phyloP scores from a whole-genome alignment of 2,888 invertebrate species.

The Malacosoma neustria region DNA sequence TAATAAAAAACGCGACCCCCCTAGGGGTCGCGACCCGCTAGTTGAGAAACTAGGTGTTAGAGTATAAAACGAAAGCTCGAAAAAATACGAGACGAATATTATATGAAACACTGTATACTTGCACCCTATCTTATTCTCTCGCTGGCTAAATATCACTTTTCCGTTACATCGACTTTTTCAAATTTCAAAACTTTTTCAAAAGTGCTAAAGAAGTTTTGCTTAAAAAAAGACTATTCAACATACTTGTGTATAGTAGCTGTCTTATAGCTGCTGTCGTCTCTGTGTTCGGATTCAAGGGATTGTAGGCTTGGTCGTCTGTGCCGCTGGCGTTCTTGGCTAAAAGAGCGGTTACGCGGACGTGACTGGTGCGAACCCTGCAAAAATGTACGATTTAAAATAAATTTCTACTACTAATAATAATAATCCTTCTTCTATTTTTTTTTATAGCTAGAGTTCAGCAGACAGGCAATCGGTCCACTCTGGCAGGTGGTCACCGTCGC shows the following conservation, averaged over 20 bases:
- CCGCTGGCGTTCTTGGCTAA: constrained; percentile 41
- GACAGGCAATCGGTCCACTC: background rate
- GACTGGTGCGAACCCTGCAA: constrained; percentile 35
- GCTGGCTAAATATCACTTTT: no score
- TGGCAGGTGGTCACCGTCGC: background rate
- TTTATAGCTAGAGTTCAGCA: background rate
- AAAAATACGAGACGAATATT: no score
- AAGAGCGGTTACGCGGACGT: constrained; percentile 43
- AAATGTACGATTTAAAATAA: no score
- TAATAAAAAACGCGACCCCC: no score
- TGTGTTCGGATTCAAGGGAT: constrained; percentile 36
- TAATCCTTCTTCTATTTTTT: background rate
- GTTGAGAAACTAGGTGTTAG: no score
- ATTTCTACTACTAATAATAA: no score
- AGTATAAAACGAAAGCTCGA: no score
- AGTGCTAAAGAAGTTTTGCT: constrained; percentile 1
- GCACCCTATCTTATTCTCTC: no score
- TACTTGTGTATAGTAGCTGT: constrained; percentile 55
- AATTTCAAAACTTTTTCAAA: no score
- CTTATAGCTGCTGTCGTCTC: constrained; percentile 26
- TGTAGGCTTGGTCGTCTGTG: constrained; percentile 37
- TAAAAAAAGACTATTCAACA: background rate
- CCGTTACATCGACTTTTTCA: no score
- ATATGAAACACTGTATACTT: no score
- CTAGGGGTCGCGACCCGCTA: no score